Conservation (phyloP, 1,140 invertebrate species). For the Solenopsis invicta region DNA sequence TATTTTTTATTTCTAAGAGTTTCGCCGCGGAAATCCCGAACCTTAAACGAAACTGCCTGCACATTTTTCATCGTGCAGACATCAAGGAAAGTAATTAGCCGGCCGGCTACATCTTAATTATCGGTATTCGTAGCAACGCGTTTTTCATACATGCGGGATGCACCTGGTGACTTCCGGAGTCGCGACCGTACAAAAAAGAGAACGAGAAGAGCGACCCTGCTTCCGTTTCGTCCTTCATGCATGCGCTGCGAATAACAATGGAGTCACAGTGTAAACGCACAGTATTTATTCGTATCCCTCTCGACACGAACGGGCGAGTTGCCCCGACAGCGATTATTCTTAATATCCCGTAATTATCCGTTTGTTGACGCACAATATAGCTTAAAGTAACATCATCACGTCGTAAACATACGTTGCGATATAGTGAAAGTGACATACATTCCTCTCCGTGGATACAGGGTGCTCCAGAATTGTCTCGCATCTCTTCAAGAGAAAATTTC, state of each 20-base stretch:
- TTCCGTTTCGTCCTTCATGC: conserved; percentile 49
- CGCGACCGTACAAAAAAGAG: conserved; percentile 39
- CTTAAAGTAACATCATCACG: conserved; percentile 43
- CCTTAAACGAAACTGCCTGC: background rate
- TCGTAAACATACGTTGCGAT: conserved; percentile 16
- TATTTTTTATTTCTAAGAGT: background rate
- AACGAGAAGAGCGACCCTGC: conserved; percentile 30
- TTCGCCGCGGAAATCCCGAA: background rate
- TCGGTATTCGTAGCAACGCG: conserved; percentile 2
- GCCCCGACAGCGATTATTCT: conserved; percentile 25
- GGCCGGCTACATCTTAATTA: conserved; percentile 10
- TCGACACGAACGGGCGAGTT: conserved; percentile 31
- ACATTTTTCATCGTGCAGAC: background rate
- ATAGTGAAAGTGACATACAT: conserved; percentile 41
- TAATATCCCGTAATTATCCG: conserved; percentile 48
- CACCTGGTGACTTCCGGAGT: conserved; percentile 32
- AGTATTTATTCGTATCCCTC: conserved; percentile 34
- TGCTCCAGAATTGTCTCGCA: conserved; percentile 9
- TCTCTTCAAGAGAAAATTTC: too few species aligned
- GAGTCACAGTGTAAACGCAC: conserved; percentile 2
- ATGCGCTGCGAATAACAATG: conserved; percentile 30
- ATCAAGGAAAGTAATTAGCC: conserved; percentile 27
- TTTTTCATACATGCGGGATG: conserved; percentile 27
- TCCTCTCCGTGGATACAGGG: background rate
- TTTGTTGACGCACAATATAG: conserved; percentile 47